These are phyloP conservation scores for Drosophila tanythrix DNA, from an alignment of 2,888 invertebrate genomes.

Conservation along the genomic window DNA sequence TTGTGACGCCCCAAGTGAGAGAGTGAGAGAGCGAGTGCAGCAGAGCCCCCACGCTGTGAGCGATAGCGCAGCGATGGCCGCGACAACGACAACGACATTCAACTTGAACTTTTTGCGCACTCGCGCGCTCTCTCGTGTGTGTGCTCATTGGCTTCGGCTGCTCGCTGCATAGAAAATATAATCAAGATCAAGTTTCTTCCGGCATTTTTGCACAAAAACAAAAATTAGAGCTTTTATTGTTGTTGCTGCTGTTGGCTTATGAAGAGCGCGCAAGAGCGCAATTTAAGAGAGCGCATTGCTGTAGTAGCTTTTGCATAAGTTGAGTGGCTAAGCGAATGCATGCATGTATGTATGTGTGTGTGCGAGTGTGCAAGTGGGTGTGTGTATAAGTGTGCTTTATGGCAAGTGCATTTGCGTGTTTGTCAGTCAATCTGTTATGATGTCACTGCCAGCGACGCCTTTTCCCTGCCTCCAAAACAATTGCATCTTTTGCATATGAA, in stretches of 20 bases:
- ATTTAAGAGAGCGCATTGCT: conserved; percentile 42
- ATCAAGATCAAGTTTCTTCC: conserved; percentile 83
- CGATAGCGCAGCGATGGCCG: conserved; percentile 44
- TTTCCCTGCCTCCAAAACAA: conserved; percentile 9
- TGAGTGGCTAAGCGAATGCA: conserved; percentile 7
- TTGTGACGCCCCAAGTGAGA: conserved; percentile 58
- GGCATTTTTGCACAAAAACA: conserved; percentile 74
- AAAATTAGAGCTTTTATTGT: conserved; percentile 64
- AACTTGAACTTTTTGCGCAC: conserved; percentile 81
- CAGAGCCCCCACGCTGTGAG: conserved; percentile 20
- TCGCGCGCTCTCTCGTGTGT: conserved; percentile 30
- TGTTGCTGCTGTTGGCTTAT: conserved; percentile 12
- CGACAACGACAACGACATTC: conserved; percentile 70
- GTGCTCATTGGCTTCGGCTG: conserved; percentile 39
- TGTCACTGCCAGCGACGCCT: conserved; percentile 57
- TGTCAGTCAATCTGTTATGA: conserved; percentile 66
- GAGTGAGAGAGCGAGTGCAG: conserved; percentile 15
- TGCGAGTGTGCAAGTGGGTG: conserved; percentile 17
- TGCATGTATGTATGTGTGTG: neutral
- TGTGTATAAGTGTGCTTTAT: conserved; percentile 34
- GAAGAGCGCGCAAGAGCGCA: conserved; percentile 35
- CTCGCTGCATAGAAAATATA: conserved; percentile 66
- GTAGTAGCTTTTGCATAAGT: conserved; percentile 51
- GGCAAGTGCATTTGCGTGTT: conserved; percentile 70
- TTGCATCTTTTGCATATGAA: conserved; percentile 16